Evolutionary conservation across 2,888 invertebrate species (phyloP).

Genomic region (Mamestra brassicae): DNA sequence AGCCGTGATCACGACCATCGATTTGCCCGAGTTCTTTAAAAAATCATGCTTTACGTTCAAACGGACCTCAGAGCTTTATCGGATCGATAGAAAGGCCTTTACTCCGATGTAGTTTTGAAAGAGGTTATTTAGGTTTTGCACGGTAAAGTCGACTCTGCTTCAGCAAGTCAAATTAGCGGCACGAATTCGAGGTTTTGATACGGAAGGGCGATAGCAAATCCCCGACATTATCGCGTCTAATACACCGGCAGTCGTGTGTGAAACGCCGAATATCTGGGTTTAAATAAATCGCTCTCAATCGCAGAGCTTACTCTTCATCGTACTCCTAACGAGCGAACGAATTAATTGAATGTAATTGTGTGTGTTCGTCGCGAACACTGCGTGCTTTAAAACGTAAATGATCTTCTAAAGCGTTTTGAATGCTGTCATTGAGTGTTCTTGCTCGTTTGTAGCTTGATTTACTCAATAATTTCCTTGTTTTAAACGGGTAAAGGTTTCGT

Average conservation of each 20-base stretch:
- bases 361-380: slow-evolving; percentile 55
- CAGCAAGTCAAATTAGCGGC: slow-evolving; percentile 4
- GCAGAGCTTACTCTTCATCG: slow-evolving; percentile 65
- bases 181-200: slow-evolving; percentile 41
- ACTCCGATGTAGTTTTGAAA: slow-evolving; percentile 31
- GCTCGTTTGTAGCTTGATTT: slow-evolving; percentile 40
- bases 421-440: slow-evolving; percentile 43
- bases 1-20: slow-evolving; percentile 52
- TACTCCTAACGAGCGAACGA: slow-evolving; percentile 65
- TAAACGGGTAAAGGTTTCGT: slow-evolving; percentile 5
- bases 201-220: slow-evolving; percentile 61
- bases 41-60: slow-evolving; percentile 43
- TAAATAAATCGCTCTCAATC: slow-evolving; percentile 70
- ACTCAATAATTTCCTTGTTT: slow-evolving; percentile 48
- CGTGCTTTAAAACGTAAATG: slow-evolving; percentile 52
- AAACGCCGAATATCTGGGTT: slow-evolving; percentile 61
- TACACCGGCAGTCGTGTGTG: slow-evolving; percentile 58
- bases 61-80: slow-evolving; percentile 28
- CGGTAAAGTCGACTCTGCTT: slow-evolving; percentile 10
- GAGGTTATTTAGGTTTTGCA: slow-evolving; percentile 19
- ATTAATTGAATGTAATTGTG: slow-evolving; percentile 70
- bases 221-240: slow-evolving; percentile 65
- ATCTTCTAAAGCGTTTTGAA: slow-evolving; percentile 50
- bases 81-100: slow-evolving; percentile 20
- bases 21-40: slow-evolving; percentile 54